Base-by-base conservation (phyloP, 2,797 vertebrate genomes). In the Diceros bicornis region DNA sequence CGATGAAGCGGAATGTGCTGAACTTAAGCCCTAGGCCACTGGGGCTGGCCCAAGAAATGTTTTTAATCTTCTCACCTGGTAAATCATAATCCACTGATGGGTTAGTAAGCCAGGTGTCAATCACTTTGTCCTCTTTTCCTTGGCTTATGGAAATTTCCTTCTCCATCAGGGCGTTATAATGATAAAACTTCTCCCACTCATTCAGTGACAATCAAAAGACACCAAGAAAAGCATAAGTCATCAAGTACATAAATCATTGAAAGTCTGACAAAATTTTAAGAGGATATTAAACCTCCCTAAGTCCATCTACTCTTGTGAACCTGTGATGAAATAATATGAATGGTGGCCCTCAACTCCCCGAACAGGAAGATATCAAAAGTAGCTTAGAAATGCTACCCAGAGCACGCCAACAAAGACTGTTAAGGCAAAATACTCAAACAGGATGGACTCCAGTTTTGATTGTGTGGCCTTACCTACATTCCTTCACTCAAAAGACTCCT, bases 141-240 rank as follows among this genome's bases (percentile, higher is more conserved):
- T 84, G 61, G 32, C 23, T 1, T 27, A 6, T 77, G 50, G 37
- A 17, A 71, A 87, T 47, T 18, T 47, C 29, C 16, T 55, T 75
- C 20, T 86, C 57, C 27, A 32, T 55, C 32, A 71, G 12, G 66
- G 16, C 4, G 9, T 93, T 18, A 44, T 11, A 21, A 72, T 18
- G 27, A 61, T 47, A 94, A 83, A 79, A 52, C 11, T 71, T 95
- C 32, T 96, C 37, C 13, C 17, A 23, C 7, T 77, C 89, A n/a
- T 55, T 89, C n/a, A 66, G 29, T 75, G 62, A 71, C 7, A 37
- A 23, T 79, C 27, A 77, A 41, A 85, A 62, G 66, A 92, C n/a
- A 64, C 21, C 50, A 77, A 89, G 59, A 83, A 94, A 95, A 93
- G 86, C 3, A 37, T 69, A 86, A 78, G 50, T 91, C 41, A 20